A percentile compares a stretch with the other conserved stretches of the same genome.
Conservation (phyloP, 2,113 vertebrate species). For the Patagioenas fasciata region DNA sequence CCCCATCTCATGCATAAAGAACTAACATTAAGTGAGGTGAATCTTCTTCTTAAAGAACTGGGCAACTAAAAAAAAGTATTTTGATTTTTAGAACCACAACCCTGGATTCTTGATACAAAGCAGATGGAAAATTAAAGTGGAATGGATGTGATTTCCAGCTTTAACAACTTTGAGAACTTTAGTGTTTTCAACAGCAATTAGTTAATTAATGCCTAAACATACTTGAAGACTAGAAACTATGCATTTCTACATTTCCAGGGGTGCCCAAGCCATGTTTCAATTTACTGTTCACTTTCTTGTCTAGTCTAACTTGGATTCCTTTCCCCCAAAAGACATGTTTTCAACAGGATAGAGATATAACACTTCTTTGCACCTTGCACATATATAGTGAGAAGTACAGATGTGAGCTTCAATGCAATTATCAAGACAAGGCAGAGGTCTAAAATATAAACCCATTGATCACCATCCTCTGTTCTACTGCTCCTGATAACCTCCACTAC, state of each 20-base stretch:
- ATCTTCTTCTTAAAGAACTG: not conserved
- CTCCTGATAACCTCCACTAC: not conserved
- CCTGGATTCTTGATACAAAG: not conserved
- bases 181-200: not conserved
- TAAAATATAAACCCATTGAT: not conserved
- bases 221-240: not conserved
- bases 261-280: not conserved
- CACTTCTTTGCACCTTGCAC: not conserved
- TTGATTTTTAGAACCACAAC: not conserved
- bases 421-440: not conserved
- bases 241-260: not conserved
- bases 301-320: not conserved
- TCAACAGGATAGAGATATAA: not conserved
- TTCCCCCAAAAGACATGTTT: rapidly evolving
- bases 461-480: not conserved
- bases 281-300: not conserved
- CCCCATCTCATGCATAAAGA: not conserved
- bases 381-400: not conserved
- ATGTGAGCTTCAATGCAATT: not conserved
- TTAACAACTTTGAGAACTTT: not conserved
- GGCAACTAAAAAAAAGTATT: not conserved
- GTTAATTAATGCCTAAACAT: not conserved
- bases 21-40: not conserved
- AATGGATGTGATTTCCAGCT: not conserved
- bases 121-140: not conserved